Percentiles rank a stretch among this genome's conserved stretches.
Conservation (phyloP, 1,140 invertebrate species). For the Drosophila repletoides region DNA sequence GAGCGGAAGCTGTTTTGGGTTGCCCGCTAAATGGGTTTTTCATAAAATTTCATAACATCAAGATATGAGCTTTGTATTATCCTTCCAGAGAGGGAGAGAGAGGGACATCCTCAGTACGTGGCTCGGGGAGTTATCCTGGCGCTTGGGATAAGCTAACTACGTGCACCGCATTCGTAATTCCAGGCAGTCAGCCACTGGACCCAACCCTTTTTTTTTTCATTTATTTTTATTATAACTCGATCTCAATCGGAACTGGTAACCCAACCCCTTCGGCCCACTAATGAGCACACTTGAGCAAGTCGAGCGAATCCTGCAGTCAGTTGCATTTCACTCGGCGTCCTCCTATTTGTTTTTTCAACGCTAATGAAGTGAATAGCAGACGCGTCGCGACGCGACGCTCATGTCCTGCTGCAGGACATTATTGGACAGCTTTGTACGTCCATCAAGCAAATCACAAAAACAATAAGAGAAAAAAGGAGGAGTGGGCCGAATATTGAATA, state of each 20-base stretch:
- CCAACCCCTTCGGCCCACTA: slow-evolving; percentile 35
- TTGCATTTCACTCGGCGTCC: too few species aligned
- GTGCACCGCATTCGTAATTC: slow-evolving; percentile 51
- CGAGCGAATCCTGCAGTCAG: slow-evolving; percentile 39
- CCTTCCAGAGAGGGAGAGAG: slow-evolving; percentile 44
- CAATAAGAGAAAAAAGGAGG: background rate
- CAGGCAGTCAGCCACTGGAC: slow-evolving; percentile 19
- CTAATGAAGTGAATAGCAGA: slow-evolving; percentile 72
- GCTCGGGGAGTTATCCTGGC: slow-evolving; percentile 16
- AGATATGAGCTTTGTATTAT: slow-evolving; percentile 80
- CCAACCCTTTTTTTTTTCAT: slow-evolving; percentile 51
- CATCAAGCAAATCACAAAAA: slow-evolving; percentile 62
- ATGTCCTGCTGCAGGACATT: slow-evolving; percentile 65
- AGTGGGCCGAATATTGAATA: background rate
- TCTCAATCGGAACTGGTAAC: too few species aligned
- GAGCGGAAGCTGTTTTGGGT: slow-evolving; percentile 47
- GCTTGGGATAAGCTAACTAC: slow-evolving; percentile 15
- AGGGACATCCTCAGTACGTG: background rate
- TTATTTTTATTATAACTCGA: background rate
- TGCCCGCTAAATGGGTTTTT: slow-evolving; percentile 46
- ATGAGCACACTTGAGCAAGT: slow-evolving; percentile 76
- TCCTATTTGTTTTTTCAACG: slow-evolving; percentile 57
- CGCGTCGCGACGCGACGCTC: background rate
- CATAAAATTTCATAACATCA: slow-evolving; percentile 63
- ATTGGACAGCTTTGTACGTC: slow-evolving; percentile 73